Evolutionary conservation across 2,113 vertebrate species (phyloP).

Genomic region (Saguinus imperator): DNA sequence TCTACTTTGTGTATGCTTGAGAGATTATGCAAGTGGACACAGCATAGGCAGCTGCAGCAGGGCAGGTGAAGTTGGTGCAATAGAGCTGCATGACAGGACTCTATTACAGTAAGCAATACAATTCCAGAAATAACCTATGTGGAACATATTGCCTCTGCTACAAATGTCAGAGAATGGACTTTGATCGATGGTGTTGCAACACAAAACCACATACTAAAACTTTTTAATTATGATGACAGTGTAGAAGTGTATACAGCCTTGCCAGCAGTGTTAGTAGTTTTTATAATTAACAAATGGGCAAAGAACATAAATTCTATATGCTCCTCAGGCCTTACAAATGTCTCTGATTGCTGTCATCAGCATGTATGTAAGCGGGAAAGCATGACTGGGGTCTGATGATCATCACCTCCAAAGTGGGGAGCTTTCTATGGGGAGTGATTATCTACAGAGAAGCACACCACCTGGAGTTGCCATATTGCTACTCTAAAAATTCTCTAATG

Average conservation of each 20-base stretch:
- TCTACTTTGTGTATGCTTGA: constrained; percentile 68
- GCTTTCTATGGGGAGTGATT: constrained; percentile 70
- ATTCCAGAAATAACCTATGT: constrained; percentile 84
- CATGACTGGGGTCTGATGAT: constrained; percentile 39
- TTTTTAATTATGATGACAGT: constrained; percentile 84
- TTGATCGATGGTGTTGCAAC: constrained; percentile 83
- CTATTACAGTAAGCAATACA: constrained; percentile 84
- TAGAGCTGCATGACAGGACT: constrained; percentile 76
- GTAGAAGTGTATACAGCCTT: constrained; percentile 71
- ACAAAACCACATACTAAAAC: constrained; percentile 83
- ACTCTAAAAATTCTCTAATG: constrained; percentile 79
- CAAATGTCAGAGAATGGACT: constrained; percentile 82
- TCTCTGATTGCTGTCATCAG: constrained; percentile 77
- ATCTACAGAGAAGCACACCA: constrained; percentile 79
- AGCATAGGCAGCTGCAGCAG: constrained; percentile 60
- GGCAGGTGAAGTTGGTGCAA: constrained; percentile 74
- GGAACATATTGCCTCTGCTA: constrained; percentile 85
- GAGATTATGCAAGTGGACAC: constrained; percentile 53
- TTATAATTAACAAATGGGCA: constrained; percentile 81
- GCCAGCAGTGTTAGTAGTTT: constrained; percentile 60
- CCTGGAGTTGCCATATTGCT: constrained; percentile 80
- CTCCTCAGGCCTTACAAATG: constrained; percentile 66
- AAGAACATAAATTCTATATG: constrained; percentile 74
- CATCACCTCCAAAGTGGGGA: constrained; percentile 69
- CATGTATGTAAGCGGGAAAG: constrained; percentile 65